These are phyloP conservation scores for Myiagra hebetior DNA, from an alignment of 2,113 vertebrate species.

Conservation along the genomic window DNA sequence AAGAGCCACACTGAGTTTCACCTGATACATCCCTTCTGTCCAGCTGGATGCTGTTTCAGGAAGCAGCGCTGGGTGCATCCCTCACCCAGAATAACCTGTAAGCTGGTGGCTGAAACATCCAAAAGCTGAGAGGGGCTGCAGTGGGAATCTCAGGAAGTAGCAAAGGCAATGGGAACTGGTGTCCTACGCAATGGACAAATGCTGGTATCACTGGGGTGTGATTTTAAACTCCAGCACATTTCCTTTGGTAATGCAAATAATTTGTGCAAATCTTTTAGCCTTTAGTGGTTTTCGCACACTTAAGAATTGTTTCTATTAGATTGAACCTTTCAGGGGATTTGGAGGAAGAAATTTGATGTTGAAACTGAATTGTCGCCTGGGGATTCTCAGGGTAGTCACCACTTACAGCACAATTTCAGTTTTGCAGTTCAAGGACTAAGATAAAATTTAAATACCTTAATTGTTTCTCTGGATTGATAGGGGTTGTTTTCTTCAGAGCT, in stretches of 20 bases:
- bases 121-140: neutral
- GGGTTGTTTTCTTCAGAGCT: neutral
- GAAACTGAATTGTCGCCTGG: neutral
- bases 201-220: neutral
- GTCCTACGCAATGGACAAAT: fast-evolving
- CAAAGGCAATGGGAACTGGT: neutral
- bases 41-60: neutral
- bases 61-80: neutral
- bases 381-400: neutral
- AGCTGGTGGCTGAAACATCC: neutral
- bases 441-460: neutral
- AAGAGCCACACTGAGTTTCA: neutral
- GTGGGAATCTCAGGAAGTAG: neutral
- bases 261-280: neutral
- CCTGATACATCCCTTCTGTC: neutral
- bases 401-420: neutral
- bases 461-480: neutral
- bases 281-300: neutral
- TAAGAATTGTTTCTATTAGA: neutral
- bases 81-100: neutral
- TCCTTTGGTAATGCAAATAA: neutral
- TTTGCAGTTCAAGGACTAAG: neutral
- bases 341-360: neutral
- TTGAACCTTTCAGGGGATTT: neutral
- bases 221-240: neutral